Percentiles rank a stretch among this genome's conserved stretches.
Evolutionary conservation across 2,113 vertebrate genomes (phyloP).

Genomic region (Upupa epops): DNA sequence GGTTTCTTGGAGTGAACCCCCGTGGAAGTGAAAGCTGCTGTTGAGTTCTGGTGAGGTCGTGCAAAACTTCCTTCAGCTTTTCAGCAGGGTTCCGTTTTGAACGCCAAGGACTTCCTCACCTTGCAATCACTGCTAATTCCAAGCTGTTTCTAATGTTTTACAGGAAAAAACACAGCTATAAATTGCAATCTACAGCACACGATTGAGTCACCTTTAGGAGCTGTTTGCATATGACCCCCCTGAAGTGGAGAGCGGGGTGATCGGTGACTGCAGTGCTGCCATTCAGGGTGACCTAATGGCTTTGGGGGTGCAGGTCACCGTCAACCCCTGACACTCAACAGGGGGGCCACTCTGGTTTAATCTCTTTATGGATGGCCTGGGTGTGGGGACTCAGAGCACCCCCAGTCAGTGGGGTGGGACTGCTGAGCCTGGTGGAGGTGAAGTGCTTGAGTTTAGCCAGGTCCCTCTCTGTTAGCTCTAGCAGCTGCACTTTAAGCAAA

Average conservation of each 20-base stretch:
- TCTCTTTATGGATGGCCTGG: too few species aligned
- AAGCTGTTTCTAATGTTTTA: background rate
- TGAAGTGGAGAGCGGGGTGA: background rate
- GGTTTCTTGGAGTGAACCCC: background rate
- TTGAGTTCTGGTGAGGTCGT: background rate
- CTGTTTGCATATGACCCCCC: background rate
- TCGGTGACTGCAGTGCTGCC: background rate
- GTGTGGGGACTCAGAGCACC: too few species aligned
- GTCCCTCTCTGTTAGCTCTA: background rate
- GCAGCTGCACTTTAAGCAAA: background rate
- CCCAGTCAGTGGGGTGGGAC: too few species aligned
- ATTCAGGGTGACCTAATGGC: background rate
- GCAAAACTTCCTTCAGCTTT: background rate
- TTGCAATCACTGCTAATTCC: conserved; percentile 1
- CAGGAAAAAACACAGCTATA: background rate
- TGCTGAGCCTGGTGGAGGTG: too few species aligned
- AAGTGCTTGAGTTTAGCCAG: background rate
- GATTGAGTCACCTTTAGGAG: background rate
- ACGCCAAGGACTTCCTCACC: background rate
- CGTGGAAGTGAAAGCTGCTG: background rate
- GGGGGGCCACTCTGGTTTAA: too few species aligned
- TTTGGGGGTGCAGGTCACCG: background rate
- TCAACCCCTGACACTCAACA: background rate
- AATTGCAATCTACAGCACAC: background rate
- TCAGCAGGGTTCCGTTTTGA: background rate